phyloP scores from a whole-genome alignment of 2,113 vertebrate genomes.

The Ammodytes dubius region DNA sequence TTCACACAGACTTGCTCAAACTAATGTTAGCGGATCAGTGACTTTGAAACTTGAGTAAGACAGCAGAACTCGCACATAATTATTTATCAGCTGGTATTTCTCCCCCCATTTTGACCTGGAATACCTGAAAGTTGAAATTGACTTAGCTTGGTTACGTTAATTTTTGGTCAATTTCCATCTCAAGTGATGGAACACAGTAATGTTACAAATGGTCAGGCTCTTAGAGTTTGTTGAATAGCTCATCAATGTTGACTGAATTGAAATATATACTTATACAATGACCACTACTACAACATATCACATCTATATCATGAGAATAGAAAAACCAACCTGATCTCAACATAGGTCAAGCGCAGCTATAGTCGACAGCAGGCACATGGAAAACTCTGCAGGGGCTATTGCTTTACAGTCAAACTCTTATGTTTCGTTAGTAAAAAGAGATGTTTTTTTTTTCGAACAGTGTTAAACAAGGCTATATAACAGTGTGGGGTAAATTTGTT shows the following conservation, averaged over 20 bases:
- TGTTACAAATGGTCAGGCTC: not conserved
- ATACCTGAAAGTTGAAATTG: not conserved
- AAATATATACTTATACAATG: not conserved
- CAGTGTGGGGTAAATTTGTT: slow-evolving; percentile 36
- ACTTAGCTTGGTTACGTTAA: not conserved
- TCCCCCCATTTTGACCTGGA: not conserved
- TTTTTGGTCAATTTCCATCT: not conserved
- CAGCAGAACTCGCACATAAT: slow-evolving; percentile 17
- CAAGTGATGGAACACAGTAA: not conserved
- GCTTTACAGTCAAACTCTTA: slow-evolving; percentile 35
- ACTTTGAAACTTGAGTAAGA: slow-evolving; percentile 56
- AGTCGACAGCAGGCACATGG: slow-evolving; percentile 31
- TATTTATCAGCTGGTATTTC: not conserved
- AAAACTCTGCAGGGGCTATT: slow-evolving; percentile 43
- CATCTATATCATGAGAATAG: slow-evolving; percentile 21
- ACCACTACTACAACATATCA: slow-evolving; percentile 7
- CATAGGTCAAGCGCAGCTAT: slow-evolving; percentile 16
- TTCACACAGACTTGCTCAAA: slow-evolving; percentile 44
- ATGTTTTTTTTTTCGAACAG: slow-evolving; percentile 19
- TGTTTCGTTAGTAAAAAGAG: slow-evolving; percentile 33
- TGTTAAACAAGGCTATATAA: slow-evolving; percentile 11
- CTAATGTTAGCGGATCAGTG: slow-evolving; percentile 40
- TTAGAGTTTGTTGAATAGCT: slow-evolving; percentile 5
- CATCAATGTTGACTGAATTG: slow-evolving; percentile 7
- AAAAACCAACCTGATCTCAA: slow-evolving; percentile 9